Percentiles rank a stretch among this genome's conserved stretches.
Conservation (phyloP, 2,888 invertebrate genomes). For the Steromphala cineraria region DNA sequence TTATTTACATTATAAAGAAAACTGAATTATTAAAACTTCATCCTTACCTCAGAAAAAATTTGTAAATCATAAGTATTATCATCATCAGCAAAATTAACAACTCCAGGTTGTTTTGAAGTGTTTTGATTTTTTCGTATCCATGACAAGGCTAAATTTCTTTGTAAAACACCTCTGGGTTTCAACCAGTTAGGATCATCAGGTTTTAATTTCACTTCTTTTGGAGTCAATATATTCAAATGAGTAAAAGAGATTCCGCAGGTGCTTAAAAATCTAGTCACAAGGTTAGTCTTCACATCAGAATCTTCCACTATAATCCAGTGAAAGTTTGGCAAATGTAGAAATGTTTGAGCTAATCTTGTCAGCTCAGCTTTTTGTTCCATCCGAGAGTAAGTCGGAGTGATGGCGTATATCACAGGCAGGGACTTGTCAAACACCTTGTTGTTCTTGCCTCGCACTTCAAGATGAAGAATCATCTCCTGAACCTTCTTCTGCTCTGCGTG, state of each 20-base stretch:
- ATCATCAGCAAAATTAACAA: constrained; percentile 97
- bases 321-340: constrained; percentile 88
- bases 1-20: too few species aligned
- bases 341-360: constrained; percentile 89
- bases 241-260: constrained; percentile 83
- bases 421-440: neutral
- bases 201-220: constrained; percentile 76
- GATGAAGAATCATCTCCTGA: too few species aligned
- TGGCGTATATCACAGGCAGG: constrained; percentile 85
- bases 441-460: neutral
- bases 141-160: constrained; percentile 77
- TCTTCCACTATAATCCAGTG: constrained; percentile 97
- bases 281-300: constrained; percentile 81
- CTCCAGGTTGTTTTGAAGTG: constrained; percentile 80
- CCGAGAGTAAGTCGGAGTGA: constrained; percentile 93
- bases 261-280: constrained; percentile 85
- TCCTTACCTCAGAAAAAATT: constrained; percentile 88
- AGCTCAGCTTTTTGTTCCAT: constrained; percentile 94
- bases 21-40: neutral
- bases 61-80: constrained; percentile 94
- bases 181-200: constrained; percentile 75
- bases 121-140: constrained; percentile 85
- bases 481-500: too few species aligned
- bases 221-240: constrained; percentile 82
- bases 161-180: constrained; percentile 79